Evolutionary conservation across 2,113 vertebrate species (phyloP).

Genomic region (Pygathrix nemaeus): DNA sequence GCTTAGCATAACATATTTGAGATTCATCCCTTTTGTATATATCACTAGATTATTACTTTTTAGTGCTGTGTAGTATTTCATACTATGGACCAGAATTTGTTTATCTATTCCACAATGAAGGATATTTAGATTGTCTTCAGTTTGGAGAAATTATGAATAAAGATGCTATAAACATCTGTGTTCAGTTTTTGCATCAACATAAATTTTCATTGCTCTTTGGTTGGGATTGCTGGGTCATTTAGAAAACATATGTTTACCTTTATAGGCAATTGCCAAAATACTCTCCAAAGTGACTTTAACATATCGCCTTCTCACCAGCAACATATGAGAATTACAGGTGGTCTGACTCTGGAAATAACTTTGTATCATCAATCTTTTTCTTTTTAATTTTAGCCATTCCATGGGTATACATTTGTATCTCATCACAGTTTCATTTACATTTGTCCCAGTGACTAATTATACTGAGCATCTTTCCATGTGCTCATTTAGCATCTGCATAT

Average conservation of each 20-base stretch:
- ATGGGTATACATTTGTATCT: not conserved
- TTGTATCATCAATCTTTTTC: not conserved
- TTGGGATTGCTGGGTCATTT: not conserved
- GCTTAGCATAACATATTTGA: not conserved
- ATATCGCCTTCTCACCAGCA: not conserved
- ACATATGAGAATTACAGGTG: not conserved
- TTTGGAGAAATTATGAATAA: not conserved
- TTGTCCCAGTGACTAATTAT: not conserved
- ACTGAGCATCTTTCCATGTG: not conserved
- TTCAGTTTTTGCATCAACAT: not conserved
- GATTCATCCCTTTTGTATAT: not conserved
- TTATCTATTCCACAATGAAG: not conserved
- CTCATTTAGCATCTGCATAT: not conserved
- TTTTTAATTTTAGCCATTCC: not conserved
- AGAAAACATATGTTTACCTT: not conserved
- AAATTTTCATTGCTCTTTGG: not conserved
- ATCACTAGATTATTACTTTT: not conserved
- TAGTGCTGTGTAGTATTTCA: not conserved
- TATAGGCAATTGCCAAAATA: not conserved
- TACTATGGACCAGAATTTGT: not conserved
- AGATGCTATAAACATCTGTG: not conserved
- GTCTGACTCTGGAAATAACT: not conserved
- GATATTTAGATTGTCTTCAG: not conserved
- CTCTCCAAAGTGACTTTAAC: not conserved
- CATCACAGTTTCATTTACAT: not conserved